A percentile compares a stretch with the other conserved stretches of the same genome.
These are phyloP conservation scores for Akabosia matsudoensis DNA, from an alignment of 1,140 invertebrate genomes.

Conservation along the genomic window DNA sequence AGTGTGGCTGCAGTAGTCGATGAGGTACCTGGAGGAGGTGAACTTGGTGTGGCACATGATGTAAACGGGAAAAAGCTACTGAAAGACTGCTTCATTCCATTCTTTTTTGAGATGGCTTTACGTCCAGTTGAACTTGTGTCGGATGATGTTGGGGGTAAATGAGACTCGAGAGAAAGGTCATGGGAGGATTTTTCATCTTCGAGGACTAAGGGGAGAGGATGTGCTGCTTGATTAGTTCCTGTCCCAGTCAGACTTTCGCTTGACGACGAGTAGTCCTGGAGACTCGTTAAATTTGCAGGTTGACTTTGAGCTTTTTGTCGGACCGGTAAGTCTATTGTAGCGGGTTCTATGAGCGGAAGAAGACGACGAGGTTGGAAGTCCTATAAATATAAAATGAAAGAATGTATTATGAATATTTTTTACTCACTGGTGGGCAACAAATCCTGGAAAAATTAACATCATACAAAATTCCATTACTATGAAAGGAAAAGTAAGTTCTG, in stretches of 20 bases:
- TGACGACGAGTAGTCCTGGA: not conserved
- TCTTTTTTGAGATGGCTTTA: too few species aligned
- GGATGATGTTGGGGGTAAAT: too few species aligned
- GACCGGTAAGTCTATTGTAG: not conserved
- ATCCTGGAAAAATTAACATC: too few species aligned
- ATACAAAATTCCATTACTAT: too few species aligned
- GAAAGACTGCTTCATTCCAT: slow-evolving; percentile 7
- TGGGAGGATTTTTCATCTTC: too few species aligned
- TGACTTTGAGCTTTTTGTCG: not conserved
- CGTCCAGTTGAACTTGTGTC: too few species aligned
- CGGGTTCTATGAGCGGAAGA: not conserved
- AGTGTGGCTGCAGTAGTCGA: not conserved
- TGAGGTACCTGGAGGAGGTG: not conserved
- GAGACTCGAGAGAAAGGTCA: too few species aligned
- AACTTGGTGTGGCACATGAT: not conserved
- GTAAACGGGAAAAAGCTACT: slow-evolving; percentile 16
- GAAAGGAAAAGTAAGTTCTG: too few species aligned
- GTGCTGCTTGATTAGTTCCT: not conserved
- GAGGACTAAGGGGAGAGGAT: too few species aligned
- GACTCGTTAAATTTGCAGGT: not conserved
- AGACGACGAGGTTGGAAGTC: not conserved
- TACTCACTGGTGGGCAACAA: too few species aligned
- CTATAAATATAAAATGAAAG: not conserved
- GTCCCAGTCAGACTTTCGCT: not conserved
- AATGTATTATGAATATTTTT: too few species aligned